Evolutionary conservation across 1,140 invertebrate species (phyloP), one percentile per base, ranked within the genome.

Genomic region (Drosophila sp.): DNA sequence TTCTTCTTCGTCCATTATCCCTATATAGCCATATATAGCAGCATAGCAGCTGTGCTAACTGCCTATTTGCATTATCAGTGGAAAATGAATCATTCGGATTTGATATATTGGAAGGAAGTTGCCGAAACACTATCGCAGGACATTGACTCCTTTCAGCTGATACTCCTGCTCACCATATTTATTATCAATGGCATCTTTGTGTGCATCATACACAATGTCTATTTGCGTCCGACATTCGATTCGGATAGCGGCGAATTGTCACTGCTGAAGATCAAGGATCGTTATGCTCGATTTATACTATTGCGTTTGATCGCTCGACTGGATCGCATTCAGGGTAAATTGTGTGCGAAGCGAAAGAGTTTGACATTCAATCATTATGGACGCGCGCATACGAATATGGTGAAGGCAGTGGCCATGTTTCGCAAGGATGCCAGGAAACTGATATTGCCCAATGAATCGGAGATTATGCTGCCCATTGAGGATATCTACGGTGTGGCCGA

Each of bases 191-290:
- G 74, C 8, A 27, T 86, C 1, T 89, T 83, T 17, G 79, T 89
- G 17, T 78, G 68, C 4, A 50, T 89, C 4, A 83, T 86, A 8
- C 41, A 89, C 7, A 69, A 64, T 25, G 72, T 77, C 2, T 91
- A 87, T 38, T 38, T 74, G 56, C 67, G 70, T 10, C 74, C 90
- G 2, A 32, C 72, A 23, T 5, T 79, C 6, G 80, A 78, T 17
- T 17, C 17, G 0, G 67, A 62, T 1, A 70, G 66, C 11, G 72
- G 81, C 23, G 77, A 86, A 1, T 33, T 91, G 54, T 72, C 90
- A 0, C 57, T 90, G 61, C 41, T 91, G 50, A 85, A 91, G 58
- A 90, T 91, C n/a, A 91, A 91, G 74, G 90, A 91, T 62, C 90
- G 90, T 11, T 91, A 90, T 61, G 76, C 84, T 0, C 81, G 89